These are phyloP conservation scores for Diloba caeruleocephala DNA, from an alignment of 2,888 invertebrate species.

Conservation along the genomic window DNA sequence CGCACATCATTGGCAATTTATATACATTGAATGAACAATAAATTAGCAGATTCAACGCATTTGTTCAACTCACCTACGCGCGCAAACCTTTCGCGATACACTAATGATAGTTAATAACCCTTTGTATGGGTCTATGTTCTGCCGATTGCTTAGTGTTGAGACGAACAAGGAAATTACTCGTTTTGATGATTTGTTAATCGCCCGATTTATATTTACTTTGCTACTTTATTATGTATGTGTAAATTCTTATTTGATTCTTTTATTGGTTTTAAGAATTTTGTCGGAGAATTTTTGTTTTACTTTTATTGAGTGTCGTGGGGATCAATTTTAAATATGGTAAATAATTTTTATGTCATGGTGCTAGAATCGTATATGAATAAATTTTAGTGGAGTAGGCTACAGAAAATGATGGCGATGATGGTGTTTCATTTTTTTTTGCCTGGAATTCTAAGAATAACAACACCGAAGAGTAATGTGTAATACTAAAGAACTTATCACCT, in stretches of 20 bases:
- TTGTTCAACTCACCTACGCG: conserved; percentile 69
- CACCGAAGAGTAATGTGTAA: background rate
- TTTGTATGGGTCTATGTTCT: conserved; percentile 58
- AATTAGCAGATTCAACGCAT: conserved; percentile 72
- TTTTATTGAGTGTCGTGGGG: background rate
- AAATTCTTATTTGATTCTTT: conserved; percentile 15
- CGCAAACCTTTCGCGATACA: conserved; percentile 49
- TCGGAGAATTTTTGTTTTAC: background rate
- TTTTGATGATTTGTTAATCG: conserved; percentile 49
- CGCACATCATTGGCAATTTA: conserved; percentile 79
- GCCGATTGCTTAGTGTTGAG: conserved; percentile 9
- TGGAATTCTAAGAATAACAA: too few species aligned
- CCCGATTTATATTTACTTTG: conserved; percentile 33
- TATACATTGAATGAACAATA: conserved; percentile 74
- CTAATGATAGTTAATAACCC: conserved; percentile 68
- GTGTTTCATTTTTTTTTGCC: too few species aligned
- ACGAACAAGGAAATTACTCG: conserved; percentile 38
- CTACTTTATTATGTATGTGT: conserved; percentile 42
- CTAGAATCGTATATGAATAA: too few species aligned
- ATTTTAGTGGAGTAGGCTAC: too few species aligned
- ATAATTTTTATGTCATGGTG: background rate
- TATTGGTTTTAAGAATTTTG: conserved; percentile 4
- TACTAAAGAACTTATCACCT: conserved; percentile 17
- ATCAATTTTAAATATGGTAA: background rate
- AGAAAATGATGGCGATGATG: too few species aligned